These are phyloP conservation scores for Chlorospingus semifuscus DNA, from an alignment of 2,797 vertebrate genomes.

Conservation along the genomic window DNA sequence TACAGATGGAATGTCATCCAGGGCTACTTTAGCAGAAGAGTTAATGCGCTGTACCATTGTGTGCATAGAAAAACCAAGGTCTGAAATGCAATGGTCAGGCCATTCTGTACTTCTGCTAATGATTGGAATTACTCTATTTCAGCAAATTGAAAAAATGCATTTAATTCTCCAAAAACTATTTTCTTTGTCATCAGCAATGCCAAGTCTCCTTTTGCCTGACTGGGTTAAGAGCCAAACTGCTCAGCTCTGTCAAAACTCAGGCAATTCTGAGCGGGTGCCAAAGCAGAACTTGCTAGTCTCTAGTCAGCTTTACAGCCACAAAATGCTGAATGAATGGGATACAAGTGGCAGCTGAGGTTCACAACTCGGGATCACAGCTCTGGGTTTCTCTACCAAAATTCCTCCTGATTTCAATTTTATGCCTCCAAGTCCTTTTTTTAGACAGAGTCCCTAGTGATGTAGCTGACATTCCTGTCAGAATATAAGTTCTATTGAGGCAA, in stretches of 20 bases:
- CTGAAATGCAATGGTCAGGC: not conserved
- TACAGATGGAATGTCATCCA: not conserved
- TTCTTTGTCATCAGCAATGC: slow-evolving; percentile 45
- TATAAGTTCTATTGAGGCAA: not conserved
- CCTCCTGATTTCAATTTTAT: slow-evolving; percentile 47
- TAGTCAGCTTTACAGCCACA: slow-evolving; percentile 56
- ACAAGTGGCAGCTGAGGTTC: slow-evolving; percentile 64
- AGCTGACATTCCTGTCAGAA: slow-evolving; percentile 31
- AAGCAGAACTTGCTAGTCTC: slow-evolving; percentile 58
- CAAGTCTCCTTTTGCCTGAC: slow-evolving; percentile 46
- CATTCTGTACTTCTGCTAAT: not conserved
- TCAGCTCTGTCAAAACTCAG: slow-evolving; percentile 60
- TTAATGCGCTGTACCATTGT: not conserved
- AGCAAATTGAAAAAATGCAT: not conserved
- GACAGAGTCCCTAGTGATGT: not conserved
- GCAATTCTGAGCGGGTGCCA: slow-evolving; percentile 50
- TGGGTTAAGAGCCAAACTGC: slow-evolving; percentile 57
- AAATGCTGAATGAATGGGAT: slow-evolving; percentile 49
- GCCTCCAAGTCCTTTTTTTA: slow-evolving; percentile 36
- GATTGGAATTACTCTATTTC: not conserved
- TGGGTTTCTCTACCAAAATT: slow-evolving; percentile 33
- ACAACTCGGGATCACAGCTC: slow-evolving; percentile 45
- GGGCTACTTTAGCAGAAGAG: not conserved
- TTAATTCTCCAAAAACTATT: not conserved
- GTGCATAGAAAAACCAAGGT: not conserved